Evolutionary conservation across 2,888 invertebrate species (phyloP), one percentile per base, ranked within the genome.

Genomic region (Philonicus albiceps): DNA sequence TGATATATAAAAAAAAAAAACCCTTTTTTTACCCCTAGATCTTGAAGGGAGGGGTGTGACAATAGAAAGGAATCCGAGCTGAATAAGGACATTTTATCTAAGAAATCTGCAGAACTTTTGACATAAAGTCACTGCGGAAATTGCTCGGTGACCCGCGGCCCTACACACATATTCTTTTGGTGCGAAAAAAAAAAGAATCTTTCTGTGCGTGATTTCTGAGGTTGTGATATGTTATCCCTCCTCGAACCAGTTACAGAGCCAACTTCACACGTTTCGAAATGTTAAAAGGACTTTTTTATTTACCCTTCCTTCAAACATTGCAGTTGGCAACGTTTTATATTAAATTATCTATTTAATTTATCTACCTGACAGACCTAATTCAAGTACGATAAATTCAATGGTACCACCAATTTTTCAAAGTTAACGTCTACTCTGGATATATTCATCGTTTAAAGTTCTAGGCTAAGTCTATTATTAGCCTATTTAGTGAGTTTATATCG

Each of bases 31-130:
- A n/a, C n/a, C n/a, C n/a, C n/a, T 37, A 81, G 30, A 81, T 81
- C 81, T 81, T 81, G 19, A 81, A 81, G 81, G 81, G 34, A 81
- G 19, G 34, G 81, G 34, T 31, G 55, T 81, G 55, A 55, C 81
- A 81, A 81, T 81, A 55, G 81, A 81, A 81, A 81, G 64, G 81
- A 81, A 34, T 81, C 81, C 49, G 53, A 64, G 81, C 30, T 81
- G 55, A 81, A 81, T 81, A 64, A 81, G 81, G 81, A 81, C 81
- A 81, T 81, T 81, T 81, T 81, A 81, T 81, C 31, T 81, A 81
- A 81, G 55, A 81, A 27, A 81, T 81, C 81, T 81, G 81, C 64
- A 81, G 64, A 81, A 81, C 81, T 81, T 81, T 81, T 81, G 81
- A 81, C 81, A 81, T 19, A 81, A 74, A 81, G 81, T 81, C 81